phyloP scores from a whole-genome alignment of 1,140 invertebrate genomes.

The Drosophila ogumai region DNA sequence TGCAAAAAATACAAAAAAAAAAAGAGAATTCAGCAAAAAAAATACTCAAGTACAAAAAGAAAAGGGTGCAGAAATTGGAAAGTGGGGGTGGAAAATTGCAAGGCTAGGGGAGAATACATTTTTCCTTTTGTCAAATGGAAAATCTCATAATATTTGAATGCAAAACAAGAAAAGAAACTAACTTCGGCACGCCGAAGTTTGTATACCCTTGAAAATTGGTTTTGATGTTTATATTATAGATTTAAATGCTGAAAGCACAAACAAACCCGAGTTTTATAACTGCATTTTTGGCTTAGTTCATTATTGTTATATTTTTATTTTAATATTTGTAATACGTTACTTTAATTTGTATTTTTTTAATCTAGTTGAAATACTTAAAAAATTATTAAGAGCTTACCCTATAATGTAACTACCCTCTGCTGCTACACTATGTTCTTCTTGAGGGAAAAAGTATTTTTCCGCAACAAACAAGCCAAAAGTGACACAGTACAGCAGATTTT shows the following conservation, averaged over 20 bases:
- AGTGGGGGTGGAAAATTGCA: background rate
- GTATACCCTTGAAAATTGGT: too few species aligned
- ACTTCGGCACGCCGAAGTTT: too few species aligned
- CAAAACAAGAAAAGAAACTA: too few species aligned
- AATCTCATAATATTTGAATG: slow-evolving; percentile 77
- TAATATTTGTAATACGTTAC: background rate
- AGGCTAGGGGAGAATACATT: slow-evolving; percentile 16
- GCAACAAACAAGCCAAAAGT: slow-evolving; percentile 78
- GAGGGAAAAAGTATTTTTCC: slow-evolving; percentile 63
- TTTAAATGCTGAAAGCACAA: too few species aligned
- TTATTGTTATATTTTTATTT: too few species aligned
- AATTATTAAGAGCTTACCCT: background rate
- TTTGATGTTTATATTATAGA: too few species aligned
- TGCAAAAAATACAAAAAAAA: slow-evolving; percentile 3
- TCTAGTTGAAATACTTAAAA: too few species aligned
- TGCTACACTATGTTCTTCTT: slow-evolving; percentile 16
- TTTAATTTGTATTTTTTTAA: background rate
- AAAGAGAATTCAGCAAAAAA: background rate
- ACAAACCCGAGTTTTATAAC: too few species aligned
- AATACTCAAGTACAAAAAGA: background rate
- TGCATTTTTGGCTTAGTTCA: too few species aligned
- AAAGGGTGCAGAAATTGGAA: slow-evolving; percentile 3
- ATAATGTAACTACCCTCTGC: background rate
- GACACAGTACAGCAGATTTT: slow-evolving; percentile 70
- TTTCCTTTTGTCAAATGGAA: slow-evolving; percentile 55